Conservation (phyloP, 37 sponge, comb jelly and placozoan species). For the Hormiphora californensis region DNA sequence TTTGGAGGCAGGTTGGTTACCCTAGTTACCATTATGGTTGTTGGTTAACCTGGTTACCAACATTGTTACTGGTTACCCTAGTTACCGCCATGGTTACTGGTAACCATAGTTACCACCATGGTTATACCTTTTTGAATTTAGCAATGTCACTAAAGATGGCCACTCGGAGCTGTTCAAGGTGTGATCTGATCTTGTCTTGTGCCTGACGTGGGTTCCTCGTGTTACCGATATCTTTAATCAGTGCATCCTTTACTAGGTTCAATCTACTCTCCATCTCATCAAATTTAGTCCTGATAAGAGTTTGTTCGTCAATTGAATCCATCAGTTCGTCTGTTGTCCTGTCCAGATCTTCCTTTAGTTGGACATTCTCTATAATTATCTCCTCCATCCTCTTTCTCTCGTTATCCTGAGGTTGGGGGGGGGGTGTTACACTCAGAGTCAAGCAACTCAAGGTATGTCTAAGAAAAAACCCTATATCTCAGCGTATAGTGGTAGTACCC, state of each 20-base stretch:
- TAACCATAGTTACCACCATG: too few species aligned
- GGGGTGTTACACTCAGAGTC: too few species aligned
- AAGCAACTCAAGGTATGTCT: neutral
- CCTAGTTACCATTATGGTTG: too few species aligned
- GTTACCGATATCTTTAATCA: constrained; percentile 1
- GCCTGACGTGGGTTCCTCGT: constrained; percentile 30
- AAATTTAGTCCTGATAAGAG: neutral
- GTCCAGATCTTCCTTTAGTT: constrained; percentile 56
- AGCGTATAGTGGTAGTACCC: too few species aligned
- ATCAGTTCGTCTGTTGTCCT: constrained; percentile 42
- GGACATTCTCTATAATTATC: constrained; percentile 4
- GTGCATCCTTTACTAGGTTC: neutral
- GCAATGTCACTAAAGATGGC: constrained; percentile 17
- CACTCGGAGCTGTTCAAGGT: constrained; percentile 32
- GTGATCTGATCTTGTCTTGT: constrained; percentile 37
- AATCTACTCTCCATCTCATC: constrained; percentile 10
- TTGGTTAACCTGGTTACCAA: neutral
- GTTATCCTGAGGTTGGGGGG: neutral
- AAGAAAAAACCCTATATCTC: too few species aligned
- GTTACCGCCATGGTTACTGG: too few species aligned
- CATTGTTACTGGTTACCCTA: neutral
- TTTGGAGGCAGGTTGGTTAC: too few species aligned
- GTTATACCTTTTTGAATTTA: constrained; percentile 16
- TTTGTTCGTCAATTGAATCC: constrained; percentile 32
- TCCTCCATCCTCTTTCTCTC: constrained; percentile 54